Evolutionary conservation across 30 jellyfish, hydroid and myxozoan genomes (phyloP).

Genomic region (Morbakka virulenta): DNA sequence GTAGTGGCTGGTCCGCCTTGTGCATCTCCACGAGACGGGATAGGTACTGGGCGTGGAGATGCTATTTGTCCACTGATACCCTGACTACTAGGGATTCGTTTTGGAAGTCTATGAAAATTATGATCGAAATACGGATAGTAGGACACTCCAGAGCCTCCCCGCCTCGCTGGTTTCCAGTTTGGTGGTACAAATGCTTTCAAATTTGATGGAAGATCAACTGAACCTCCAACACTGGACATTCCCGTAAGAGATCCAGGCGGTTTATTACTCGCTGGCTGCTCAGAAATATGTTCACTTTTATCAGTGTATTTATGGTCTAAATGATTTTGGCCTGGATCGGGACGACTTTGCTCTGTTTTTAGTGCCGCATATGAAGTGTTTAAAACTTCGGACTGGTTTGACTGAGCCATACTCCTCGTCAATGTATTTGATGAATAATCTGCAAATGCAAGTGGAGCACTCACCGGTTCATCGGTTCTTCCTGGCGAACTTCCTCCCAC

Average conservation of each 20-base stretch:
- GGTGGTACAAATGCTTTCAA: constrained; percentile 80
- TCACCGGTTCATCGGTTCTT: not conserved
- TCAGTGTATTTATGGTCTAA: not conserved
- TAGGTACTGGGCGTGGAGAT: not conserved
- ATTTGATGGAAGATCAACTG: constrained; percentile 52
- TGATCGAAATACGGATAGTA: constrained; percentile 75
- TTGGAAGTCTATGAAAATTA: constrained; percentile 21
- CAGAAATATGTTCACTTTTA: not conserved
- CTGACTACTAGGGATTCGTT: constrained; percentile 31
- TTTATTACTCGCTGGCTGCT: not conserved
- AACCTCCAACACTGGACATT: not conserved
- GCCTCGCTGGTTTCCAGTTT: constrained; percentile 94
- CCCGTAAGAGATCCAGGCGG: not conserved
- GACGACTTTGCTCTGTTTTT: not conserved
- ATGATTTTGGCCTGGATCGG: not conserved
- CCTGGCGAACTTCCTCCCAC: not conserved
- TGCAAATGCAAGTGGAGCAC: not conserved
- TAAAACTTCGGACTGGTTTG: not conserved
- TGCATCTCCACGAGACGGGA: not conserved
- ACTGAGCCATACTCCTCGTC: not conserved
- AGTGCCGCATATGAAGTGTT: no score
- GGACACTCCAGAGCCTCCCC: constrained; percentile 71
- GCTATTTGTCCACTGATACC: not conserved
- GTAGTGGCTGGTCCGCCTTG: not conserved
- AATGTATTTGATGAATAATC: not conserved